phyloP scores from a whole-genome alignment of 2,888 invertebrate genomes.

The Tinea semifulvella region DNA sequence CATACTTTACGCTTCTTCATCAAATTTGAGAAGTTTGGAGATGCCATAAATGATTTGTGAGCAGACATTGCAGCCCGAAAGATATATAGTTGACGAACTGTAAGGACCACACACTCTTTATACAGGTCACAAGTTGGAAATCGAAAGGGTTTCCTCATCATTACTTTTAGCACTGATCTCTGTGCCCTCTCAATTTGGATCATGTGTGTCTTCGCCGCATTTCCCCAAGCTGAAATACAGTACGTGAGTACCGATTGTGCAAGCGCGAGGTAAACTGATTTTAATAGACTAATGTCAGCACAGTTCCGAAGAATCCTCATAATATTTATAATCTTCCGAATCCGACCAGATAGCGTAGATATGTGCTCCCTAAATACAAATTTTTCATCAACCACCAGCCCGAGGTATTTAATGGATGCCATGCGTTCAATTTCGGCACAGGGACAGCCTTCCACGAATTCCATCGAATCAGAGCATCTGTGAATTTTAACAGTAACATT shows the following conservation, averaged over 20 bases:
- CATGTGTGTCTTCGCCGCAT: slow-evolving; percentile 15
- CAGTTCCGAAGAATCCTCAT: slow-evolving; percentile 17
- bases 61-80: neutral
- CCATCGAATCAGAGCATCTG: neutral
- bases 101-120: neutral
- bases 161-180: slow-evolving; percentile 15
- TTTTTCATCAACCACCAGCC: slow-evolving; percentile 15
- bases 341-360: slow-evolving; percentile 15
- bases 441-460: neutral
- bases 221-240: slow-evolving; percentile 20
- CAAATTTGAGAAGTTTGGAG: slow-evolving; percentile 4
- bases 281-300: slow-evolving; percentile 16
- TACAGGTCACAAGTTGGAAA: slow-evolving; percentile 7
- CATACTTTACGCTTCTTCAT: too few species aligned
- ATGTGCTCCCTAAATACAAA: slow-evolving; percentile 16
- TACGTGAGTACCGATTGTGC: slow-evolving; percentile 20
- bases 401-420: slow-evolving; percentile 13
- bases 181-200: slow-evolving; percentile 15
- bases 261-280: slow-evolving; percentile 19
- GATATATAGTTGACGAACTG: slow-evolving; percentile 10
- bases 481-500: neutral
- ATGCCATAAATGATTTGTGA: neutral
- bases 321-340: slow-evolving; percentile 19
- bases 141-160: slow-evolving; percentile 5
- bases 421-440: neutral